Base-by-base conservation (phyloP, 2,797 vertebrate genomes). In the Octomys mimax region DNA sequence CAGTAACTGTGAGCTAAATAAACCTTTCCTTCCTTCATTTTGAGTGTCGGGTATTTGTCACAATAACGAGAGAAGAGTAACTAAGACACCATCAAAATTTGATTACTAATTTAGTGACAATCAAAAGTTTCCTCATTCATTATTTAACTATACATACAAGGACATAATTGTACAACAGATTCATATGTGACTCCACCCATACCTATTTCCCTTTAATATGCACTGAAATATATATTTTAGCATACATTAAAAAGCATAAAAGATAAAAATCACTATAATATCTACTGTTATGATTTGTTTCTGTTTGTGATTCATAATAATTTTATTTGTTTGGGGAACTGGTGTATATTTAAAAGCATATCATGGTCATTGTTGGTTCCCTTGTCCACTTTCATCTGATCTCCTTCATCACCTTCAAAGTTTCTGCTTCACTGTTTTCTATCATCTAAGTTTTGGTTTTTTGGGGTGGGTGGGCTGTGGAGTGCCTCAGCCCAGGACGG, bases 191-290 rank as follows among this genome's bases (percentile, higher is more conserved):
- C 7, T 36, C 3, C 68, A 57, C 3, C 3, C 16, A 59, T n/a
- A 64, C 11, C 31, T 52, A 7, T 71, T 78, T 89, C 70, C 14
- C 12, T 75, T 57, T 68, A 42, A 68, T 62, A 75, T 62, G 7
- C 61, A 95, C 88, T 92, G 24, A 84, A 79, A 54, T 80, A 46
- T 11, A n/a, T 52, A 87, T 85, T 85, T 78, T 6, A 71, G 16
- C 62, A 12, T 52, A 7, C 2, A 70, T 82, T 78, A 21, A 57
- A 39, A 75, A 42, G 22, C 31, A 84, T 46, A 49, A 49, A 49
- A 49, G 61, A 61, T n/a, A 21, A 36, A n/a, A 92, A 46, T 66
- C 9, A 36, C 2, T 54, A 26, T 24, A 33, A 52, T 36, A 31
- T 14, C 16, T 46, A 52, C 8, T 33, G 31, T 49, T 52, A 19